Base-by-base conservation (phyloP, 2,113 vertebrate species). In the Empidonax traillii region DNA sequence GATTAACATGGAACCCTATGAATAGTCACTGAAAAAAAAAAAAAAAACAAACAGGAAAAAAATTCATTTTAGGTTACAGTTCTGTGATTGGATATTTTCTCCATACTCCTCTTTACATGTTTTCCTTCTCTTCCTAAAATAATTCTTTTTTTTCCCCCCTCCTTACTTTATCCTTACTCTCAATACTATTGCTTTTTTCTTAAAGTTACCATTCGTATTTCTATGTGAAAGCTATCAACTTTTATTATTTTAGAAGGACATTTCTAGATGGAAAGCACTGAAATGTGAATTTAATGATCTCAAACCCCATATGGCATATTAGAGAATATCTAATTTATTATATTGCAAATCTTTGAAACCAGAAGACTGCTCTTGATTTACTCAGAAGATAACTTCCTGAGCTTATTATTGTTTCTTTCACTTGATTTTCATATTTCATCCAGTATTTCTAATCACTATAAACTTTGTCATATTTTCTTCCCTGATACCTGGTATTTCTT, bases 41-140 rank as follows among this genome's bases (percentile, higher is more conserved):
- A 82, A 69, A 89, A 73, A n/a, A n/a, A n/a, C n/a, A n/a, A 8
- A 6, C 10, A 41, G 23, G 5, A 28, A 77, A 87, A 49, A 9
- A 20, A 7, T 0, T 16, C 0, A 3, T 49, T 69, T 47, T 28
- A 1, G 9, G 47, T 2, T 3, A 8, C 4, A 61, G 30, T 3
- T 79, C 5, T 82, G 7, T 22, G 25, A 67, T 63, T 61, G 71
- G 5, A 1, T 16, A 47, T 71, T 74, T 78, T 85, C n/a, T 63
- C 20, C 27, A 4, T 37, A 7, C 21, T 51, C 8, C 15, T 76
- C 10, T 46, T 85, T 39, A 33, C 4, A 31, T 3, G 16, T 68
- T 63, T 59, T 62, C 27, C 3, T 69, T 55, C 27, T 61, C 19
- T 66, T 72, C 39, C 21, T 68, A 39, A 72, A 67, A 9, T 33